Evolutionary conservation across 2,888 invertebrate genomes (phyloP), one percentile per base, ranked within the genome.

Genomic region (Ligdia adustata): DNA sequence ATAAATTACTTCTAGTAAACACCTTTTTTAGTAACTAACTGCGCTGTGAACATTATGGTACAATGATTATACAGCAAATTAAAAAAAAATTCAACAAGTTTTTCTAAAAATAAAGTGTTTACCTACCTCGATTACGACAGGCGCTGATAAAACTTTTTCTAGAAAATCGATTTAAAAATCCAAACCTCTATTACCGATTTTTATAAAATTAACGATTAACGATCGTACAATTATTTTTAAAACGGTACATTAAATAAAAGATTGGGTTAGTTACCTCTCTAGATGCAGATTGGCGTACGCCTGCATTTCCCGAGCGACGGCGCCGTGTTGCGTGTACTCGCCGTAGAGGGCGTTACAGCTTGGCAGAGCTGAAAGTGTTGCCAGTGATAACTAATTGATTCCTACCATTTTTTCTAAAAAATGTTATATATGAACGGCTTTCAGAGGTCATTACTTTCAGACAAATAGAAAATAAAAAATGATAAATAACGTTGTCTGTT

Each of bases 301-400:
- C 75, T 67, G 84, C 51, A 91, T 62, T 42, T 89, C 86, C 0
- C 60, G 65, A 0, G 82, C 83, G 0, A 90, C 79, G 65, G 77
- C 79, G 9, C 82, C 82, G 2, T 93, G 85, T 2, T 78, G 73
- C 0, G 90, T 85, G 55, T 93, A 92, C 15, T 90, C 91, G 6
- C 93, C 94, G 74, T 93, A 95, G 28, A 91, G 82, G 0, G 94
- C 92, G 69, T 92, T 93, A 86, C 95, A 95, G 42, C 91, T 88
- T 5, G 77, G 72, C n/a, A 91, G 64, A 7, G 66, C 87, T 73
- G 86, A 58, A 20, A 34, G 16, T 16, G 9, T 31, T 42, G 33
- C 32, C 32, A 42, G 15, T 11, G 7, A 5, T 9, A 1, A n/a
- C 15, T 27, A 7, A 11, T 9, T 31, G 5, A 44, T 20, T 12